Evolutionary conservation across 2,888 invertebrate species (phyloP), one percentile per base, ranked within the genome.

Genomic region (Limenitis camilla): DNA sequence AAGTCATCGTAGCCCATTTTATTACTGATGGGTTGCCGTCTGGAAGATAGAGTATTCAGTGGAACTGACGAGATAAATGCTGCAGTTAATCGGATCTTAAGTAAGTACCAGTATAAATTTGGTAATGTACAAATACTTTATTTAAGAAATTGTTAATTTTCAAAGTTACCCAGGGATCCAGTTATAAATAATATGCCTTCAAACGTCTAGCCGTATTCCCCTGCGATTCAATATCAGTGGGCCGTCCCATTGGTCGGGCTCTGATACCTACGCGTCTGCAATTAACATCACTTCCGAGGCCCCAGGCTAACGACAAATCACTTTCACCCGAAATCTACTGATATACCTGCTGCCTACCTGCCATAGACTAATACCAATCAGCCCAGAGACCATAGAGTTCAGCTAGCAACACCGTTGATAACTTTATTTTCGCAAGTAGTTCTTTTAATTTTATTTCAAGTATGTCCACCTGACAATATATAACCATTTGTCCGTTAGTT

Each of bases 211-310:
- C 39, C 28, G 32, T 27, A 35, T 44, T 39, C 38, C 41, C 40
- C 32, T 51, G 52, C 61, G 66, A 73, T 72, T 69, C 69, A 77
- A 81, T 81, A 76, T 66, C 59, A 61, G 50, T 60, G 58, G 74
- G 65, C 67, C 69, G 65, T 77, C 79, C 84, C 72, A 84, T 84
- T 83, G 85, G 85, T 75, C 65, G 77, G 72, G 62, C 63, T 58
- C 66, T 75, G 77, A 76, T 78, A 76, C 81, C 83, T 81, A 78
- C 78, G 76, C 78, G 68, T 62, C 63, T 65, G 75, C 77, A 79
- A 84, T 84, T 83, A 81, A 75, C 71, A 66, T 64, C 66, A 71
- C 77, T 81, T 81, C 83, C 82, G 76, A 64, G 54, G 77, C 81
- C 78, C 58, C 51, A 63, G 81, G 84, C 77, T 63, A 71, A 64